phyloP scores from a whole-genome alignment of 2,888 invertebrate genomes.

The Pyrocoelia pectoralis region DNA sequence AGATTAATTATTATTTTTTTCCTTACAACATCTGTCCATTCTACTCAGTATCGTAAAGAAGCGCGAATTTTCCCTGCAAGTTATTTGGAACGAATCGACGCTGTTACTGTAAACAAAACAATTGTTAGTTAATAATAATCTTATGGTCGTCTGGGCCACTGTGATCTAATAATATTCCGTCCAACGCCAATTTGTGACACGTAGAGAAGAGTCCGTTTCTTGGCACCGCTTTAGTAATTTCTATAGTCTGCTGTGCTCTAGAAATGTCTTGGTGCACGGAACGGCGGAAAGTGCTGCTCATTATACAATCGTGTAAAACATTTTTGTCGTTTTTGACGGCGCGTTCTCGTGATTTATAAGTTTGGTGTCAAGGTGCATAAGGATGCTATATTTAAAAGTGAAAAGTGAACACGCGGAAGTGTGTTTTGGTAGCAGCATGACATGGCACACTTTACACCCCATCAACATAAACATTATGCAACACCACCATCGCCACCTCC shows the following conservation, averaged over 20 bases:
- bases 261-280: conserved; percentile 28
- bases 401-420: conserved; percentile 22
- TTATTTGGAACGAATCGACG: conserved; percentile 3
- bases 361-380: conserved; percentile 4
- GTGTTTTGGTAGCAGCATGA: conserved; percentile 34
- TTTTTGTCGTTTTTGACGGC: background rate
- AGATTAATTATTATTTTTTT: too few relatives aligned
- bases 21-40: too few relatives aligned
- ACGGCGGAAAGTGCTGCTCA: conserved; percentile 10
- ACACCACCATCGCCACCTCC: conserved; percentile 21
- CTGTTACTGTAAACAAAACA: conserved; percentile 32
- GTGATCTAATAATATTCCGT: conserved; percentile 35
- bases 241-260: conserved; percentile 28
- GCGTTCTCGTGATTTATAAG: conserved; percentile 3
- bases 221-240: conserved; percentile 34
- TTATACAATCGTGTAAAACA: background rate
- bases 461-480: conserved; percentile 25
- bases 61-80: background rate
- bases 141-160: conserved; percentile 34
- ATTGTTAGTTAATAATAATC: conserved; percentile 36
- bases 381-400: conserved; percentile 16
- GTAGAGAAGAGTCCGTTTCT: conserved; percentile 28
- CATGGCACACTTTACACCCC: conserved; percentile 42
- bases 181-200: conserved; percentile 27
- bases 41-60: background rate